Evolutionary conservation across 2,797 vertebrate species (phyloP).

Genomic region (Adelosebastes latens): DNA sequence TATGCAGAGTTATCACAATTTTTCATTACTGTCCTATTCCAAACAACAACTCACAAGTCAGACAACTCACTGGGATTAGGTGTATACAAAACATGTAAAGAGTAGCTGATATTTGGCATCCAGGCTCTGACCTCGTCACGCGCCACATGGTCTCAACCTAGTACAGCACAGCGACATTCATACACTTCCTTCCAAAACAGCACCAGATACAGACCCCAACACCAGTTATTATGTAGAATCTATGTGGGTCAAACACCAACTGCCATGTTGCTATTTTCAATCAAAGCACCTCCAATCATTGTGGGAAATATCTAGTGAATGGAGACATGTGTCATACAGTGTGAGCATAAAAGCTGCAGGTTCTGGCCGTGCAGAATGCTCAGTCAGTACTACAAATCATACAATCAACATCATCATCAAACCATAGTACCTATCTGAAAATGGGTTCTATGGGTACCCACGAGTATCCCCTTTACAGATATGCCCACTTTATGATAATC

Average conservation of each 20-base stretch:
- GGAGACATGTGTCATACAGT: not conserved
- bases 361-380: not conserved
- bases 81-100: not conserved
- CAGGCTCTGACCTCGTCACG: not conserved
- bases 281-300: not conserved
- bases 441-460: too few species aligned
- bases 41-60: not conserved
- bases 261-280: not conserved
- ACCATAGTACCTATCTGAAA: too few species aligned
- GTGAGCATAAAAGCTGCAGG: not conserved
- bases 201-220: not conserved
- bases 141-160: not conserved
- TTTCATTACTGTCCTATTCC: not conserved
- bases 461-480: too few species aligned
- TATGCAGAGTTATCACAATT: not conserved
- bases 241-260: not conserved
- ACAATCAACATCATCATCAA: too few species aligned
- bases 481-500: too few species aligned
- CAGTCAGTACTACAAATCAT: not conserved
- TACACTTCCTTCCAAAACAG: not conserved
- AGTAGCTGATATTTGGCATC: not conserved
- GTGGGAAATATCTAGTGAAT: not conserved
- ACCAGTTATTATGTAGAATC: not conserved
- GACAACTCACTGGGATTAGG: not conserved
- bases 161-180: not conserved